Base-by-base conservation (phyloP, 2,797 vertebrate species). In the Poeciliopsis turneri region DNA sequence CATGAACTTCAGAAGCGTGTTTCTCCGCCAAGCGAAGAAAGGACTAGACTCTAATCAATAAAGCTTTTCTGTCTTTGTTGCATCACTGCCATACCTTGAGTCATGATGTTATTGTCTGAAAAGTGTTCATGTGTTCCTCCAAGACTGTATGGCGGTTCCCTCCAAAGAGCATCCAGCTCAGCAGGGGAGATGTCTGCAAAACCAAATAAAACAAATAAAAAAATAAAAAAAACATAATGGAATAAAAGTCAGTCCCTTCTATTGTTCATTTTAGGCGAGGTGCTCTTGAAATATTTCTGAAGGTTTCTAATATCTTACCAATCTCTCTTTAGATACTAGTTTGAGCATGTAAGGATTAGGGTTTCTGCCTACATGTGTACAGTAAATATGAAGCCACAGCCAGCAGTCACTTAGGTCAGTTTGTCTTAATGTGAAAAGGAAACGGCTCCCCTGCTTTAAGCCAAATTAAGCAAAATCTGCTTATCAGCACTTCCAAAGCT, bases 101-200 rank as follows among this genome's bases (percentile, higher is more conserved):
- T 94, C 95, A 96, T 96, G 92, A 90, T 92, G 92, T 93, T 91
- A 93, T 94, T 94, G 92, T 92, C 92, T 68, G 91, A 83, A 82
- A 95, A 95, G 88, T 94, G 93, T 53, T 95, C 93, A 90, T 93
- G 92, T 84, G 93, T 77, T 85, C 89, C 94, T 15, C 95, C 92
- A 15, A 96, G 86, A 69, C 93, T 89, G 53, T 95, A 96, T 0
- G 94, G 91, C 1, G 94, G 95, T 72, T 95, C 95, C 86, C 94
- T 93, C 95, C 95, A 96, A 43, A 96, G 93, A 85, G 95, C 94
- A 82, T 96, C 95, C 88, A 96, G 92, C 87, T 96, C 96, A 86
- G 95, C 94, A 43, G 95, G 93, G 79, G 95, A 95, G 74, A 96
- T 94, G 82, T 95, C 96, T 96, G 92, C 59, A 70, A 76, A 78